A percentile compares a stretch with the other conserved stretches of the same genome.
Evolutionary conservation across 1,140 invertebrate species (phyloP).

Genomic region (Lutraria rhynchaena): DNA sequence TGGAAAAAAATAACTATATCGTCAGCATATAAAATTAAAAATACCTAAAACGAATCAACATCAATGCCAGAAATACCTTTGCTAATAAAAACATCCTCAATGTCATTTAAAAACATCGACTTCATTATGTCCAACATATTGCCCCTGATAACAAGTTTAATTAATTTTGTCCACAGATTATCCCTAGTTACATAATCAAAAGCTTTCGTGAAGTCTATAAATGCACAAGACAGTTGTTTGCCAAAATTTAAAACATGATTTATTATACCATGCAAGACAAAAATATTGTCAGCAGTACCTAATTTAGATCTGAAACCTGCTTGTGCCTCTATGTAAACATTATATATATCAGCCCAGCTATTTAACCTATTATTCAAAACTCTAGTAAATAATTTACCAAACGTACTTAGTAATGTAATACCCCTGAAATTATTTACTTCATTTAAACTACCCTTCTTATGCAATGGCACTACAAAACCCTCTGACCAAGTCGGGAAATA

Average conservation of each 20-base stretch:
- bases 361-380: constrained; percentile 50
- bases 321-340: constrained; percentile 7
- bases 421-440: constrained; percentile 38
- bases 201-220: constrained; percentile 46
- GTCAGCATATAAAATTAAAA: constrained; percentile 40
- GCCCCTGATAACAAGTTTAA: constrained; percentile 1
- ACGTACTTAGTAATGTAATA: constrained; percentile 28
- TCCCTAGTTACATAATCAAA: constrained; percentile 37
- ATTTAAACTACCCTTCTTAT: constrained; percentile 31
- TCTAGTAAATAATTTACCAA: constrained; percentile 34
- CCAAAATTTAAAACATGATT: constrained; percentile 15
- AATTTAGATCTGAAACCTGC: constrained; percentile 10
- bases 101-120: constrained; percentile 46
- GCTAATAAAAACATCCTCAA: constrained; percentile 24
- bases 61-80: constrained; percentile 29
- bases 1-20: constrained; percentile 47
- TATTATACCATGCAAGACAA: constrained; percentile 27
- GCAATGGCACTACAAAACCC: constrained; percentile 19
- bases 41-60: background rate
- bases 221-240: constrained; percentile 16
- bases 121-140: constrained; percentile 37
- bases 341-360: constrained; percentile 28
- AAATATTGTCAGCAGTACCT: constrained; percentile 22
- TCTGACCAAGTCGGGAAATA: constrained; percentile 32
- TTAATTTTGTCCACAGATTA: constrained; percentile 32